phyloP scores from a whole-genome alignment of 1,140 invertebrate genomes.

The Colletes gigas region DNA sequence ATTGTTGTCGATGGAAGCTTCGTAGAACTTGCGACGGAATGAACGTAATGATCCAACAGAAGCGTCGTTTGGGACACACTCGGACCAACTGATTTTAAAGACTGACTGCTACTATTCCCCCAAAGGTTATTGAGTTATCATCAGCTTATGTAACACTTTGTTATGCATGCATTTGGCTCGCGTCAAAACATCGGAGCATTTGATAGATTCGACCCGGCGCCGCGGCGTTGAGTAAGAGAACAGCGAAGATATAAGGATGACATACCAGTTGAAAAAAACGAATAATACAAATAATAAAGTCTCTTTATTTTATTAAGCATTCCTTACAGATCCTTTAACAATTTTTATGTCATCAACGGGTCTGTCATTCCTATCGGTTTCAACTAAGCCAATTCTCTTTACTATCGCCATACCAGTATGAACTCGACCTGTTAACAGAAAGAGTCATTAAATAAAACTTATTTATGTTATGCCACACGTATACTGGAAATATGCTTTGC shows the following conservation, averaged over 20 bases:
- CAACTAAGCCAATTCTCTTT: constrained; percentile 94
- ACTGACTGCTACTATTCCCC: background rate
- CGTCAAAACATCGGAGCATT: background rate
- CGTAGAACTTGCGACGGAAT: background rate
- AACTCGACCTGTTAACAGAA: constrained; percentile 83
- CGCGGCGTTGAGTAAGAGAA: background rate
- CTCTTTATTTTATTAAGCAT: constrained; percentile 58
- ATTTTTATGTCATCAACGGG: constrained; percentile 96
- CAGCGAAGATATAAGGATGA: too few species aligned
- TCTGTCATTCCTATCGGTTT: constrained; percentile 94
- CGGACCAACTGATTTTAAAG: background rate
- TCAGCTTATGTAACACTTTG: background rate
- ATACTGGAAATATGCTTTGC: too few species aligned
- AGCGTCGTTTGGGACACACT: background rate
- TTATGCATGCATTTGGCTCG: background rate
- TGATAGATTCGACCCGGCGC: background rate
- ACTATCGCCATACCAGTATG: constrained; percentile 94
- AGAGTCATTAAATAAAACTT: constrained; percentile 3
- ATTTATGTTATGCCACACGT: too few species aligned
- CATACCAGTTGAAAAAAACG: too few species aligned
- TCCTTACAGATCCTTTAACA: constrained; percentile 84
- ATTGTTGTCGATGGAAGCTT: background rate
- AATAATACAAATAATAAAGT: constrained; percentile 32
- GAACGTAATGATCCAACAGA: too few species aligned
- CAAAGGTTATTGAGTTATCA: constrained; percentile 19